Evolutionary conservation across 2,113 vertebrate genomes (phyloP).

Genomic region (Colistium nudipinnis): DNA sequence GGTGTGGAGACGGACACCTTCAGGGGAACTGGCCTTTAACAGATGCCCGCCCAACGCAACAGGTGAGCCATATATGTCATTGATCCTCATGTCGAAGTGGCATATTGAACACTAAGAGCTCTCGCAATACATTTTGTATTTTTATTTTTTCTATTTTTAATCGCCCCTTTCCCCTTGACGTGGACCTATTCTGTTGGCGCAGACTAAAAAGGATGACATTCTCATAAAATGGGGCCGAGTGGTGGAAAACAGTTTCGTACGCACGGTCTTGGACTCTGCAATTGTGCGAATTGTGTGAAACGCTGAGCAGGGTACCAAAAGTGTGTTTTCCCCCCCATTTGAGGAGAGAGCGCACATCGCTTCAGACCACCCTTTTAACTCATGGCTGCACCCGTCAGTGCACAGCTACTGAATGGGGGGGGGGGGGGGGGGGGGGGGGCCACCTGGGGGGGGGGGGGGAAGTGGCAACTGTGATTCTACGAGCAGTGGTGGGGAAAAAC

Average conservation of each 20-base stretch:
- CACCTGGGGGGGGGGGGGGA: not conserved
- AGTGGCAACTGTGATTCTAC: conserved; percentile 9
- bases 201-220: not conserved
- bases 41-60: conserved; percentile 97
- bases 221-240: not conserved
- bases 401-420: conserved; percentile 3
- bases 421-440: no score
- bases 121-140: not conserved
- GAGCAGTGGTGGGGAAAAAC: conserved; percentile 35
- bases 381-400: conserved; percentile 21
- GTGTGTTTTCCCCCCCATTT: not conserved
- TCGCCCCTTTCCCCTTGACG: not conserved
- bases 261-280: not conserved
- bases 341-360: conserved; percentile 7
- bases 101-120: not conserved
- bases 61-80: conserved; percentile 75
- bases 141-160: not conserved
- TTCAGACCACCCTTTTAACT: conserved; percentile 47
- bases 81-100: not conserved
- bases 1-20: conserved; percentile 98
- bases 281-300: no score
- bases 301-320: conserved; percentile 4
- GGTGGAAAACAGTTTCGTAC: not conserved
- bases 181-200: not conserved
- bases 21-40: conserved; percentile 96